Evolutionary conservation across 92 coral and sea anemone species (phyloP), one percentile per base, ranked within the genome.

Genomic region (Phymanthus crucifer): DNA sequence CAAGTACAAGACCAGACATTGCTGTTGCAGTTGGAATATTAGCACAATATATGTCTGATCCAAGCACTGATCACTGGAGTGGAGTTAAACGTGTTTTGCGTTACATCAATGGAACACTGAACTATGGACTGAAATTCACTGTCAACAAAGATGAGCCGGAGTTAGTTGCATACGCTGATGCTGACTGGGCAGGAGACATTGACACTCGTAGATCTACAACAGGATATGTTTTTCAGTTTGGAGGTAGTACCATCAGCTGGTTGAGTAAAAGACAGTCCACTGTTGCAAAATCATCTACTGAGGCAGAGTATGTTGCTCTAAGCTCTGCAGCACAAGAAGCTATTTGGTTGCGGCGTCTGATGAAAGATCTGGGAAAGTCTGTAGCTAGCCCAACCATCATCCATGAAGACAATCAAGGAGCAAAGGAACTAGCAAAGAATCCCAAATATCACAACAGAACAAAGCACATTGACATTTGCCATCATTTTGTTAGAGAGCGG

Each of bases 401-500:
- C 19, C 71, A 78, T 56, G 89, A 86, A 87, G 94, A 87, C 52
- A 90, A 90, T 61, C 88, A 90, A 68, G 88, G 86, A 45, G 88
- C 88, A 26, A 83, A 40, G 21, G 87, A 87, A 36, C 40, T 90
- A 43, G 78, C 90, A 68, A 90, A 82, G 84, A 86, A 89, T 72
- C 84, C 87, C 21, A 84, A 76, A 71, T 81, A 65, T 27, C 87
- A 86, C 71, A 78, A 68, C 34, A 79, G 93, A 73, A 75, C 93
- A 3, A 85, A 89, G 83, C 88, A 82, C 80, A 86, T 89, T 52
- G 93, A 89, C 73, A 81, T 85, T 69, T 70, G 77, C 23, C 79
- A 82, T 82, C 90, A 89, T 27, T 89, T 89, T 54, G 67, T 89
- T 21, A 71, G 87, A 27, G 85, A 85, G 54, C 48, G 83, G 24